phyloP scores from a whole-genome alignment of 2,113 vertebrate genomes.

The Hylia prasina region DNA sequence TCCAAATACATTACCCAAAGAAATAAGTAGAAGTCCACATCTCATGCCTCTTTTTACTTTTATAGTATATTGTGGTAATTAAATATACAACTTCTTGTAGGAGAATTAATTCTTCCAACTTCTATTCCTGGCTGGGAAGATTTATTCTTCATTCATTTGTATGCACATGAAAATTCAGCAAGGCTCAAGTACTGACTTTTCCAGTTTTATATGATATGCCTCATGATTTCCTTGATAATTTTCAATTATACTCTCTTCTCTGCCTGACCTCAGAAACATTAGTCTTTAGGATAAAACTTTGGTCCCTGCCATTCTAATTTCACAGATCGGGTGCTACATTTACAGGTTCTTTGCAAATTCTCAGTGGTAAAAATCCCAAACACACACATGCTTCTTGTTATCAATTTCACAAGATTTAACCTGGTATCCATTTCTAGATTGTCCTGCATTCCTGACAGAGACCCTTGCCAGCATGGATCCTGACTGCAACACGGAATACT shows the following conservation, averaged over 20 bases:
- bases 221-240: constrained; percentile 45
- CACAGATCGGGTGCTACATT: neutral
- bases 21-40: neutral
- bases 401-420: neutral
- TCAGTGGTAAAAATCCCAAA: neutral
- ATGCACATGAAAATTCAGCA: constrained; percentile 14
- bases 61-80: neutral
- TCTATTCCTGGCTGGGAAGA: neutral
- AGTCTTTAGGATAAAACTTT: neutral
- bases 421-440: neutral
- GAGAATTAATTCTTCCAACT: neutral
- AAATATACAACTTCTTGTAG: neutral
- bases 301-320: neutral
- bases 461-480: neutral
- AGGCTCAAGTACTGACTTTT: constrained; percentile 3
- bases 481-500: neutral
- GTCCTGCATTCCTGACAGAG: neutral
- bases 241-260: constrained; percentile 6
- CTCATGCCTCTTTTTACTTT: neutral
- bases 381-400: neutral
- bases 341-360: neutral
- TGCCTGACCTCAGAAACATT: constrained; percentile 35
- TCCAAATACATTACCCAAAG: neutral
- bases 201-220: constrained; percentile 25
- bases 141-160: constrained; percentile 29